Conservation (phyloP, 2,797 vertebrate genomes). For the Periophthalmus magnuspinnatus region DNA sequence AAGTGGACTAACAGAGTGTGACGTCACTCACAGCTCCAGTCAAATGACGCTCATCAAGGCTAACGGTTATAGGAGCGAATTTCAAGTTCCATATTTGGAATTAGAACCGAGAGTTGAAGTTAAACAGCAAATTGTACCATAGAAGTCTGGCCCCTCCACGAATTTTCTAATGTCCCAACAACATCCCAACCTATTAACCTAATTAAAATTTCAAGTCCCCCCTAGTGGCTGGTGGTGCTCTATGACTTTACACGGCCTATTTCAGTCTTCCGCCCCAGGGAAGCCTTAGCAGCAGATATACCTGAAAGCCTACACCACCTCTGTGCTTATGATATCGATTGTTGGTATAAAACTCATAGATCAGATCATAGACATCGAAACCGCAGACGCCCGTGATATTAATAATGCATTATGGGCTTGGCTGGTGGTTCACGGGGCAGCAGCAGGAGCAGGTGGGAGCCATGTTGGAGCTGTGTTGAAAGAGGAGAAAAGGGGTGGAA, state of each 20-base stretch:
- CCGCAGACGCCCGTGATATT: slow-evolving; percentile 10
- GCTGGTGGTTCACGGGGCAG: slow-evolving; percentile 21
- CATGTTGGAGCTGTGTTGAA: background rate
- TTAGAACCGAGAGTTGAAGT: no score
- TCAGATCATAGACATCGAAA: slow-evolving; percentile 22
- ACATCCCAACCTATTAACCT: background rate
- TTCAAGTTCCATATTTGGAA: no score
- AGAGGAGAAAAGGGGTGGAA: background rate
- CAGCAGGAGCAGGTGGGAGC: background rate
- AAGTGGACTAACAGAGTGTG: no score
- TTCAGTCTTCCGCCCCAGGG: background rate
- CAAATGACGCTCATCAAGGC: no score
- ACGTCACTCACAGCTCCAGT: no score
- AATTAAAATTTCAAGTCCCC: background rate
- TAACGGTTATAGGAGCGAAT: no score
- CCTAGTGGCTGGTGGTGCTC: background rate
- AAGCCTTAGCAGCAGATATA: slow-evolving; percentile 23
- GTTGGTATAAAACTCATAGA: slow-evolving; percentile 35
- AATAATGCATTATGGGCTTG: slow-evolving; percentile 39
- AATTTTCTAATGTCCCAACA: no score
- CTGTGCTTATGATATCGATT: slow-evolving; percentile 34
- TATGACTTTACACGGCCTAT: no score
- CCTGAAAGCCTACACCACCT: slow-evolving; percentile 27
- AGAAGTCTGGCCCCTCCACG: no score
- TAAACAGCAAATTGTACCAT: no score